phyloP scores from a whole-genome alignment of 2,888 invertebrate species.

The Arenicola marina region DNA sequence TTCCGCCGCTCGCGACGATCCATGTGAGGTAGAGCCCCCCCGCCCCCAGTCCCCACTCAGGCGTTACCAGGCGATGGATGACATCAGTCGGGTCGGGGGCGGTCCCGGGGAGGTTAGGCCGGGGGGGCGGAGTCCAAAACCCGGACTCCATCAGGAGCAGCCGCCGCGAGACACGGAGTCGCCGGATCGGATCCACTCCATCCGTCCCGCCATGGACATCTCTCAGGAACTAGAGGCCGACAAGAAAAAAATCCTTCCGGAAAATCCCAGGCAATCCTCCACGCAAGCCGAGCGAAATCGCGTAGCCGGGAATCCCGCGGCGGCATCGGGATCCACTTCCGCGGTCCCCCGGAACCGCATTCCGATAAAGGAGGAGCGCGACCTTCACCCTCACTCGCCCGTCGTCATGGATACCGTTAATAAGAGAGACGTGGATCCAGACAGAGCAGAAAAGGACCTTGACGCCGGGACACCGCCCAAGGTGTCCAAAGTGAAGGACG shows the following conservation, averaged over 20 bases:
- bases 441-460: not conserved
- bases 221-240: not conserved
- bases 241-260: not conserved
- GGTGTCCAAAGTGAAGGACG: not conserved
- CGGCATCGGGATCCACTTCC: not conserved
- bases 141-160: not conserved
- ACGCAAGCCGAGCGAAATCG: not conserved
- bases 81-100: constrained; percentile 49
- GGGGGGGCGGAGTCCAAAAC: not conserved
- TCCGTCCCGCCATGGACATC: not conserved
- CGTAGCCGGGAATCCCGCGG: not conserved
- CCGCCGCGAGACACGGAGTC: not conserved
- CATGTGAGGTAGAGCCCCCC: not conserved
- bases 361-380: not conserved
- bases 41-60: constrained; percentile 32
- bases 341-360: not conserved
- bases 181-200: constrained; percentile 3
- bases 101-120: not conserved
- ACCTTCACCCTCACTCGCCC: too few species aligned
- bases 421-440: not conserved
- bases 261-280: too few species aligned
- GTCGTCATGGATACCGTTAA: too few species aligned
- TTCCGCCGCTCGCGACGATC: not conserved
- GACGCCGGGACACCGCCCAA: not conserved
- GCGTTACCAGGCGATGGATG: constrained; percentile 51